Evolutionary conservation across 92 coral and sea anemone genomes (phyloP).

Genomic region (Pocillopora grandis): DNA sequence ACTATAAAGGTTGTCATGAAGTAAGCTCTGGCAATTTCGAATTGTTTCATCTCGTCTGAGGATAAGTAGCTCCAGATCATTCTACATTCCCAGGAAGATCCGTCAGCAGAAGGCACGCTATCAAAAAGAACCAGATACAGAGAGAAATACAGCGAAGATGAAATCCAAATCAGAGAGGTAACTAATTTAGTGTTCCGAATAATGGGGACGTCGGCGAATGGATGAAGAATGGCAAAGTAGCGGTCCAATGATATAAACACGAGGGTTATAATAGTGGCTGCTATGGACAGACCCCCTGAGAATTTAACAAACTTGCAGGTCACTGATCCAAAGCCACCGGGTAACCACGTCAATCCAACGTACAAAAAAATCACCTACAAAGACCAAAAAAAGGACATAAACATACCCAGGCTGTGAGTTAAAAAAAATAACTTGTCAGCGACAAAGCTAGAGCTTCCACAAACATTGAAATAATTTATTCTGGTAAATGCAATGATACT

Average conservation of each 20-base stretch:
- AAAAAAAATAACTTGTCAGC: no score
- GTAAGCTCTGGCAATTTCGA: constrained; percentile 66
- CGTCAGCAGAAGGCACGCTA: constrained; percentile 34
- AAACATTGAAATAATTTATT: no score
- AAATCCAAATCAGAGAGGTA: constrained; percentile 72
- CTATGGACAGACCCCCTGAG: constrained; percentile 73
- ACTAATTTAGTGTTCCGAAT: constrained; percentile 83
- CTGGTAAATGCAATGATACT: no score
- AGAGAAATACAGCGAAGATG: constrained; percentile 65
- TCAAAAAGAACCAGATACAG: constrained; percentile 76
- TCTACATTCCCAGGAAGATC: constrained; percentile 52
- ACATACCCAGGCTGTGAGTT: background rate
- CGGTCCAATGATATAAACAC: constrained; percentile 85
- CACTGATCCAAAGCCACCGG: constrained; percentile 79
- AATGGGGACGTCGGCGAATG: constrained; percentile 72
- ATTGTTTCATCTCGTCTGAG: constrained; percentile 16
- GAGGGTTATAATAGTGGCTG: constrained; percentile 75
- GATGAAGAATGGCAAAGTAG: constrained; percentile 83
- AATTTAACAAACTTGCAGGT: constrained; percentile 83
- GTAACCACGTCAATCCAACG: constrained; percentile 62
- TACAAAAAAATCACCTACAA: constrained; percentile 68
- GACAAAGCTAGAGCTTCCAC: no score
- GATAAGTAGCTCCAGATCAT: constrained; percentile 71
- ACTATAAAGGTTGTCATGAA: constrained; percentile 63
- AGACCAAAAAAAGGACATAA: background rate